Conservation (phyloP, 92 coral and sea anemone genomes). For the Porites lobata region DNA sequence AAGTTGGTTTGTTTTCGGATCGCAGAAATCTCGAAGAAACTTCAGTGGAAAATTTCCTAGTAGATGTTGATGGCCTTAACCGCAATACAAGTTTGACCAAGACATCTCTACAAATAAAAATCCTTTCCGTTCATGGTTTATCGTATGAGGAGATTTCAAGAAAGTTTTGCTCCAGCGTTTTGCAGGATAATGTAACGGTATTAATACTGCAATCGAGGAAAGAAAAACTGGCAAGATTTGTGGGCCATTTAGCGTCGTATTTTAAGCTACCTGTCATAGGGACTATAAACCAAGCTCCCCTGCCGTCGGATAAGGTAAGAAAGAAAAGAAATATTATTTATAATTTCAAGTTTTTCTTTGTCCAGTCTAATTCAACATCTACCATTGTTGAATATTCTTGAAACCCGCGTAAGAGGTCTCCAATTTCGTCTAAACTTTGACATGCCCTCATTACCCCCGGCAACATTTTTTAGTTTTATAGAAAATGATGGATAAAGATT, state of each 20-base stretch:
- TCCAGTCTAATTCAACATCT: background rate
- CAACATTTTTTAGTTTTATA: too few species aligned
- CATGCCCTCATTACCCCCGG: too few species aligned
- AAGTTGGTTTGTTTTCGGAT: constrained; percentile 22
- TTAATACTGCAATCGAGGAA: constrained; percentile 68
- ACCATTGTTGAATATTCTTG: background rate
- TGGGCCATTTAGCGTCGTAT: constrained; percentile 78
- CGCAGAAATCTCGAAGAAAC: background rate
- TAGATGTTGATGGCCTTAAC: background rate
- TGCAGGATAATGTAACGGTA: constrained; percentile 66
- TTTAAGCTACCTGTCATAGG: constrained; percentile 78
- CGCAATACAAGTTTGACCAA: constrained; percentile 7
- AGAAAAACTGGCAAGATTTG: constrained; percentile 48
- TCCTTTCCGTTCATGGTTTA: constrained; percentile 44
- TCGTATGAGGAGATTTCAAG: constrained; percentile 57
- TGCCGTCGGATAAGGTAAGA: constrained; percentile 78
- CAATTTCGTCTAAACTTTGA: too few species aligned
- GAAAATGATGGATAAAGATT: too few species aligned
- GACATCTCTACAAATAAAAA: constrained; percentile 24
- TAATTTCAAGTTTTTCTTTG: background rate
- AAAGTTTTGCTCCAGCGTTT: constrained; percentile 64
- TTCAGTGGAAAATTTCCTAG: background rate
- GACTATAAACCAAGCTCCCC: constrained; percentile 56
- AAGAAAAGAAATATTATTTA: background rate
- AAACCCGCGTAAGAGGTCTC: background rate